Evolutionary conservation across 2,797 vertebrate genomes (phyloP), one percentile per base, ranked within the genome.

Genomic region (Platyrinchus mystaceus): DNA sequence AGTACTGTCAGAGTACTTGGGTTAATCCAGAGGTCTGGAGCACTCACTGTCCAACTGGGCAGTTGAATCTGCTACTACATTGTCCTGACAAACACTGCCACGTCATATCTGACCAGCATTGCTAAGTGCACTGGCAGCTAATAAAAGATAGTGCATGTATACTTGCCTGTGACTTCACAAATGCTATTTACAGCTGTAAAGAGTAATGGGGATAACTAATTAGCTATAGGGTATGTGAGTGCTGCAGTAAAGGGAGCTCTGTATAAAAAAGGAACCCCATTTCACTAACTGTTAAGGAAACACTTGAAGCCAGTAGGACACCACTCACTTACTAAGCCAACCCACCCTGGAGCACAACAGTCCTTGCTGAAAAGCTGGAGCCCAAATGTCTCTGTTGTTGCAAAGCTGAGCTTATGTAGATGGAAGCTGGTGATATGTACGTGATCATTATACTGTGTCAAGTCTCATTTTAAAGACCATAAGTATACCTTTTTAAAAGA

Each of bases 391-490:
- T 85, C 49, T 88, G 67, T 55, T 66, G 62, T 53, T 91, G 64
- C 67, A 46, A 37, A 74, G 56, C 73, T 59, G 75, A 32, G 78
- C 37, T 60, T 56, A 52, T 70, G 86, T 56, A 94, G 88, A 89
- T 79, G 52, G 86, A 91, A 87, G 69, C 93, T 94, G 88, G 74
- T 81, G 93, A 77, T 95, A 80, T 14, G 81, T 94, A 92, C 59
- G 67, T 75, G 95, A 83, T 95, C 94, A 94, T 98, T 97, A 95
- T 30, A 47, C 59, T 76, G 70, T 96, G 96, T 96, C 97, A 97
- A 93, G 89, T 97, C 96, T 97, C 79, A 97, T 97, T 97, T 97
- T 90, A 90, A 96, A 98, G 91, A 81, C 91, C 81, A 73, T 97
- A 96, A 95, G 75, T 97, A 96, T 90, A 95, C 93, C 92, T 96